Percentiles rank a stretch among this genome's conserved stretches.
Evolutionary conservation across 2,113 vertebrate species (phyloP).

Genomic region (Rana temporaria): DNA sequence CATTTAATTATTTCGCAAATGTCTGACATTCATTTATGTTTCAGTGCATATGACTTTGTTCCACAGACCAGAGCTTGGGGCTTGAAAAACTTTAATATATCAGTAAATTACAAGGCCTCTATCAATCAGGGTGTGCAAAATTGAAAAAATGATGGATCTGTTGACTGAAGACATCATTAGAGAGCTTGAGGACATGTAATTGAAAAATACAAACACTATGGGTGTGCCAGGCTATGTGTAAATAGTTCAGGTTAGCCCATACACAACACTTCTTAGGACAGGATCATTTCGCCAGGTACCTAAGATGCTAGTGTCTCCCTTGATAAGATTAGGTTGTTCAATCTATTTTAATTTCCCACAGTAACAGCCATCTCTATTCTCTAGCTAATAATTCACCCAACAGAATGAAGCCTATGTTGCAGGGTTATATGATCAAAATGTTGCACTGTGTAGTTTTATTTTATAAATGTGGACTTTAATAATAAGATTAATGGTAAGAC

Average conservation of each 20-base stretch:
- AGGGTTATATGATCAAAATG: neutral
- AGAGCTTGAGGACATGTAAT: conserved; percentile 58
- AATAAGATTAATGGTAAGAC: no score
- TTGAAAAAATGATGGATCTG: conserved; percentile 59
- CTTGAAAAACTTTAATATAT: conserved; percentile 58
- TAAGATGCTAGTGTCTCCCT: neutral
- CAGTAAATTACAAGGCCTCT: conserved; percentile 57
- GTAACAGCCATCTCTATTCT: neutral
- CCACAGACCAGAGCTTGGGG: conserved; percentile 52
- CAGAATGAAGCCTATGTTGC: neutral
- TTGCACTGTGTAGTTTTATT: neutral
- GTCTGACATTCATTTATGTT: conserved; percentile 59
- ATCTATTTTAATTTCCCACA: conserved; percentile 32
- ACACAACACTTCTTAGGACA: conserved; percentile 12
- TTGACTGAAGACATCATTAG: conserved; percentile 58
- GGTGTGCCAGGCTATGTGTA: conserved; percentile 52
- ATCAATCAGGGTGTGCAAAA: conserved; percentile 57
- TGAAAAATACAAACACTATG: conserved; percentile 58
- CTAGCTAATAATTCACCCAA: neutral
- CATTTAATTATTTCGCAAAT: conserved; percentile 57
- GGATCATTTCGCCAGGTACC: conserved; percentile 5
- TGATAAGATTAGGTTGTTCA: conserved; percentile 25
- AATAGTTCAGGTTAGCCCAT: conserved; percentile 36
- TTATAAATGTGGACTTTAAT: neutral
- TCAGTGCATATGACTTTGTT: conserved; percentile 52